Base-by-base conservation (phyloP, 2,797 vertebrate genomes). In the Paratrypauchen microcephalus region DNA sequence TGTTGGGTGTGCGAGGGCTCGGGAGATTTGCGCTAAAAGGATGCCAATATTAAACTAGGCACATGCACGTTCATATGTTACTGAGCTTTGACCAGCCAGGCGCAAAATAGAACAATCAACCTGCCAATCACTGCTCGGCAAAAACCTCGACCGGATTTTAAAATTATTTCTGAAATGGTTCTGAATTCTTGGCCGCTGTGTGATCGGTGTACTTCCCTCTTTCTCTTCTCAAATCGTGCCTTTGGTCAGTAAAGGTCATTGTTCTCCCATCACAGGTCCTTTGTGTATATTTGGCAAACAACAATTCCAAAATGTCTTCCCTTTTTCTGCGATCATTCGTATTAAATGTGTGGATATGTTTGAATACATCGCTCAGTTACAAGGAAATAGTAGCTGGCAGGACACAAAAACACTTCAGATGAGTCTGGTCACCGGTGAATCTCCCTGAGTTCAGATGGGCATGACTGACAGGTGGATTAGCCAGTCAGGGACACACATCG, bases 71-170 rank as follows among this genome's bases (percentile, higher is more conserved):
- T 88, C 86, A 91, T 82, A 82, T 91, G 90, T 91, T 92, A 88
- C 85, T 91, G 87, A 88, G 89, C 91, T 91, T 87, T 93, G 92
- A 87, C 91, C 92, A 94, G 89, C 93, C 92, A 93, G 89, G 87
- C 92, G 93, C 92, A 92, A 93, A 94, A 94, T 92, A 87, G 90
- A 93, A 92, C 89, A 92, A 92, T 91, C 89, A 87, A 76, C 78
- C 87, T 83, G 89, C 93, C 92, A 92, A 85, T 93, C 91, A 92
- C 89, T 80, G 84, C 79, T 83, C 66, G 74, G 82, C 85, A 69
- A 80, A 36, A 83, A 70, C 70, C 77, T 62, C 67, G 73, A 77
- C 82, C 78, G 84, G 87, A 69, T 85, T 85, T 82, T 83, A 86
- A 88, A 87, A 88, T 76, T 75, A 66, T 30, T 36, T 39, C 50